Percentiles rank a stretch among this genome's conserved stretches.
These are phyloP conservation scores for Lepidochitona cinerea DNA, from an alignment of 2,888 invertebrate genomes.

Conservation along the genomic window DNA sequence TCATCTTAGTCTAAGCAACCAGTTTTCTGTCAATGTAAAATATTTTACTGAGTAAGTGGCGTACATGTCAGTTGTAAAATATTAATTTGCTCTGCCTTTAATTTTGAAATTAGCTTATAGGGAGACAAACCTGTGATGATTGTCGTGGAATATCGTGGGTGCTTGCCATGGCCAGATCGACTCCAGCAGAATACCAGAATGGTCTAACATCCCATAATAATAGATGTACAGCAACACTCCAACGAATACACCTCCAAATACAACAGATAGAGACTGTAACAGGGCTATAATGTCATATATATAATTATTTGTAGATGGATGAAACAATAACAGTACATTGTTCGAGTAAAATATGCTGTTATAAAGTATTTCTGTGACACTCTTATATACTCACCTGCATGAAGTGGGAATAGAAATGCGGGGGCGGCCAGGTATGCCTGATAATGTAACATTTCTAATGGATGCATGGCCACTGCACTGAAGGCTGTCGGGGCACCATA, in stretches of 20 bases:
- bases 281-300: too few species aligned
- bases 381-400: slow-evolving; percentile 81
- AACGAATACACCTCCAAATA: slow-evolving; percentile 58
- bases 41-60: too few species aligned
- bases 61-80: too few species aligned
- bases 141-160: slow-evolving; percentile 82
- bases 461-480: slow-evolving; percentile 83
- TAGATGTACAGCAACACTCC: slow-evolving; percentile 75
- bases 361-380: too few species aligned
- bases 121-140: slow-evolving; percentile 79
- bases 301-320: too few species aligned
- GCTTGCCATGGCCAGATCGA: slow-evolving; percentile 79
- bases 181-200: slow-evolving; percentile 83
- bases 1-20: too few species aligned
- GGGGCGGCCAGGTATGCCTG: slow-evolving; percentile 78
- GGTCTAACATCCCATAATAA: slow-evolving; percentile 83
- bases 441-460: slow-evolving; percentile 79
- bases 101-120: too few species aligned
- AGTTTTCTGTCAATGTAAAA: too few species aligned
- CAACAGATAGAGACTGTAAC: too few species aligned
- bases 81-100: too few species aligned
- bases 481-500: slow-evolving; percentile 84
- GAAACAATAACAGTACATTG: too few species aligned
- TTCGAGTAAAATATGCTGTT: too few species aligned
- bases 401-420: slow-evolving; percentile 77